Evolutionary conservation across 2,113 vertebrate genomes (phyloP).

Genomic region (Cynocephalus volans): DNA sequence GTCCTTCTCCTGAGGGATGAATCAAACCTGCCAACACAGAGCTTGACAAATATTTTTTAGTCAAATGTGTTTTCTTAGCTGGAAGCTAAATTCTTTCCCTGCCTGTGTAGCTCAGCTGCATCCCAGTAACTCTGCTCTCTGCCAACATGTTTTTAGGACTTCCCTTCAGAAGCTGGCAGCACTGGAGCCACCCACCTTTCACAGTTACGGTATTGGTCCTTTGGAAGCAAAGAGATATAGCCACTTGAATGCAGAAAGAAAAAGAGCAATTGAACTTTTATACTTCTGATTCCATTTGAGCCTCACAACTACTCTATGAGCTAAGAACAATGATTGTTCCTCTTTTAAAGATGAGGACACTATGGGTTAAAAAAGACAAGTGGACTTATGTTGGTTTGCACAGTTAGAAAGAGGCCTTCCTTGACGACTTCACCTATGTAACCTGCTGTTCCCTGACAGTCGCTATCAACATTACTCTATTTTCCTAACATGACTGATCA

Average conservation of each 20-base stretch:
- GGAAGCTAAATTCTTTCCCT: constrained; percentile 43
- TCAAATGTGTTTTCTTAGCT: constrained; percentile 60
- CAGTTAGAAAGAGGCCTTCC: background rate
- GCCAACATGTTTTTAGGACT: constrained; percentile 25
- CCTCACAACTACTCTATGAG: background rate
- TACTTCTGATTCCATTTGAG: background rate
- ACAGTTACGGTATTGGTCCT: background rate
- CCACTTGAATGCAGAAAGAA: background rate
- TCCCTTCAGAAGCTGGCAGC: constrained; percentile 19
- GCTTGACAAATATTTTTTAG: constrained; percentile 39
- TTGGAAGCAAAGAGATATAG: constrained; percentile 18
- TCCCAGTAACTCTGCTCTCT: background rate
- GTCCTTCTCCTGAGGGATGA: constrained; percentile 15
- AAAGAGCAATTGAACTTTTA: background rate
- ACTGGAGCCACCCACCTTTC: background rate
- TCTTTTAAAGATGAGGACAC: background rate
- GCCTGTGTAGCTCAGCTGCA: background rate
- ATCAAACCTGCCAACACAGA: constrained; percentile 32
- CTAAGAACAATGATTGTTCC: background rate
- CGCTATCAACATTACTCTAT: background rate
- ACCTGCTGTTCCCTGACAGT: background rate
- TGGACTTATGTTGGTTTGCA: background rate
- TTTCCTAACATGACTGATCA: constrained; percentile 11
- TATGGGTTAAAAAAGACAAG: background rate
- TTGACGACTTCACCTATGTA: background rate